Base-by-base conservation (phyloP, 2,113 vertebrate genomes). In the Amia ocellicauda region DNA sequence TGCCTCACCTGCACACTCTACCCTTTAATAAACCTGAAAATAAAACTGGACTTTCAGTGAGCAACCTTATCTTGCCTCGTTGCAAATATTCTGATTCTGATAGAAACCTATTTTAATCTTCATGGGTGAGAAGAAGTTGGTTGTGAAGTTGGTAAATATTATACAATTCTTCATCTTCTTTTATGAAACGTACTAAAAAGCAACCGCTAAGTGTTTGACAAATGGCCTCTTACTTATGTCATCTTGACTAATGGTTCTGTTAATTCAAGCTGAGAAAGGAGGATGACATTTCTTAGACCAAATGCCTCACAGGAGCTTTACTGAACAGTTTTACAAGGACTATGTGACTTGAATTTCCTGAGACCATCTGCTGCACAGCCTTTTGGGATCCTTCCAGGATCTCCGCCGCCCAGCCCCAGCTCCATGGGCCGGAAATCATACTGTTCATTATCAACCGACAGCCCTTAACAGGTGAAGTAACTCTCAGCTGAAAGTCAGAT, bases 171-270 rank as follows among this genome's bases (percentile, higher is more conserved):
- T n/a, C n/a, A n/a, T n/a, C n/a, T n/a, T n/a, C n/a, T n/a, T n/a
- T n/a, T n/a, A n/a, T n/a, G n/a, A n/a, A n/a, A n/a, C n/a, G n/a
- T n/a, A n/a, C n/a, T n/a, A n/a, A n/a, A n/a, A n/a, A n/a, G n/a
- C n/a, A n/a, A n/a, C n/a, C n/a, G n/a, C n/a, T n/a, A n/a, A n/a
- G n/a, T n/a, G n/a, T n/a, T n/a, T n/a, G n/a, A n/a, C n/a, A n/a
- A n/a, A n/a, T n/a, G n/a, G n/a, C n/a, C n/a, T n/a, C 13, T 47
- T n/a, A 14, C 43, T 47, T 47, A 8, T 71, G 69, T 70, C 79
- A 78, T 70, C 70, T 74, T 86, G 83, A 86, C 78, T 71, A 84
- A 86, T 85, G 75, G 63, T 71, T 76, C 72, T 60, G 78, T 83
- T 81, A 79, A 67, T 68, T 55, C n/a, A 42, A 66, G 69, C 69